phyloP scores from a whole-genome alignment of 2,797 vertebrate species.

The Caiman crocodilus region DNA sequence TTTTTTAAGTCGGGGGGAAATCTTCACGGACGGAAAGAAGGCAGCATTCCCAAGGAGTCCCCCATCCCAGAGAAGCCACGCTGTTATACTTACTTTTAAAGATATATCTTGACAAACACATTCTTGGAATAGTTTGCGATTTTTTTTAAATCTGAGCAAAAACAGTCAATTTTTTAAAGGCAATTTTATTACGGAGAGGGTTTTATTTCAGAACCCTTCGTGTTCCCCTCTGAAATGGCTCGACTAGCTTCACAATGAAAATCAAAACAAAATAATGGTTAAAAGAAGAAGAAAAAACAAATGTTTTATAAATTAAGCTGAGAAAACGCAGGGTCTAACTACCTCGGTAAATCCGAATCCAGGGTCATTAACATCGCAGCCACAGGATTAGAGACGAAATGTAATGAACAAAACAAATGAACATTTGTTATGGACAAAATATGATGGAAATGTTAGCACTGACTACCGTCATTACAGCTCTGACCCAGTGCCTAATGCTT shows the following conservation, averaged over 20 bases:
- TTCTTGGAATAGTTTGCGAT: neutral
- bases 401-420: neutral
- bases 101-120: neutral
- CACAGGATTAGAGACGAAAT: too few relatives aligned
- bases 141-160: neutral
- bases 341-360: neutral
- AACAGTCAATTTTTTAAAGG: neutral
- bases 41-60: neutral
- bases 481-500: neutral
- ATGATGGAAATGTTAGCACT: neutral
- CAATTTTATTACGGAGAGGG: neutral
- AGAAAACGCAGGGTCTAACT: neutral
- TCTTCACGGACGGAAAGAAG: neutral
- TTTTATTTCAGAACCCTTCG: neutral
- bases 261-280: neutral
- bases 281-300: neutral
- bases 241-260: neutral
- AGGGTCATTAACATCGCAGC: too few relatives aligned
- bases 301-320: neutral
- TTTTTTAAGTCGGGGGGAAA: neutral
- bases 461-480: neutral
- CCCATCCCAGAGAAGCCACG: neutral
- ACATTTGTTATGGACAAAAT: too few relatives aligned
- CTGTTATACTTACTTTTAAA: neutral
- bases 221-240: neutral